phyloP scores from a whole-genome alignment of 2,888 invertebrate genomes.

The Allacma fusca region DNA sequence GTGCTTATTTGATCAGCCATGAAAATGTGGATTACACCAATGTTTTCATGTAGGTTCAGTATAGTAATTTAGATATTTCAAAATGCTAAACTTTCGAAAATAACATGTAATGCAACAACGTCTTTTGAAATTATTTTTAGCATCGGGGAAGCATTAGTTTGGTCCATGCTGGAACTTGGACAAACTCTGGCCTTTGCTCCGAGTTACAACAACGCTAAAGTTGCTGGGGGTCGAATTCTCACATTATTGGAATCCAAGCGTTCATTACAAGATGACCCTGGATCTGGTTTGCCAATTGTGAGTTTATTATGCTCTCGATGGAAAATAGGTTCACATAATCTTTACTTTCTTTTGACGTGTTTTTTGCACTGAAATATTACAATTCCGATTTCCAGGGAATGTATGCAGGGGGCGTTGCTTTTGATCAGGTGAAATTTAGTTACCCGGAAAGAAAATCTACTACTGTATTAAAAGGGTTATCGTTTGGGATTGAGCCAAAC shows the following conservation, averaged over 20 bases:
- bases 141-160: constrained; percentile 72
- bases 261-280: too few species aligned
- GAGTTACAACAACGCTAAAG: constrained; percentile 80
- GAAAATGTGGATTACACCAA: constrained; percentile 46
- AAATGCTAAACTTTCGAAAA: too few species aligned
- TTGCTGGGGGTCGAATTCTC: constrained; percentile 76
- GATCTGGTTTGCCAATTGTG: too few species aligned
- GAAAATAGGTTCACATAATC: too few species aligned
- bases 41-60: constrained; percentile 63
- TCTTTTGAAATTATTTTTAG: constrained; percentile 67
- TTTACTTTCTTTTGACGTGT: too few species aligned
- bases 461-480: constrained; percentile 74
- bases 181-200: constrained; percentile 77
- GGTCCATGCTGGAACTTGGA: constrained; percentile 65
- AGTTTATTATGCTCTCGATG: too few species aligned
- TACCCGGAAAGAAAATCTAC: constrained; percentile 66
- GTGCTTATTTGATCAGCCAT: constrained; percentile 63
- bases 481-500: constrained; percentile 74
- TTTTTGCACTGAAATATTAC: constrained; percentile 39
- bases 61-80: too few species aligned
- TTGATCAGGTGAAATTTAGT: constrained; percentile 65
- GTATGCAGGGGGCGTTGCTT: constrained; percentile 64
- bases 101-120: too few species aligned
- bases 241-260: constrained; percentile 67
- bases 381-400: too few species aligned